Evolutionary conservation across 1,140 invertebrate genomes (phyloP).

Genomic region (Andricus grossulariae): DNA sequence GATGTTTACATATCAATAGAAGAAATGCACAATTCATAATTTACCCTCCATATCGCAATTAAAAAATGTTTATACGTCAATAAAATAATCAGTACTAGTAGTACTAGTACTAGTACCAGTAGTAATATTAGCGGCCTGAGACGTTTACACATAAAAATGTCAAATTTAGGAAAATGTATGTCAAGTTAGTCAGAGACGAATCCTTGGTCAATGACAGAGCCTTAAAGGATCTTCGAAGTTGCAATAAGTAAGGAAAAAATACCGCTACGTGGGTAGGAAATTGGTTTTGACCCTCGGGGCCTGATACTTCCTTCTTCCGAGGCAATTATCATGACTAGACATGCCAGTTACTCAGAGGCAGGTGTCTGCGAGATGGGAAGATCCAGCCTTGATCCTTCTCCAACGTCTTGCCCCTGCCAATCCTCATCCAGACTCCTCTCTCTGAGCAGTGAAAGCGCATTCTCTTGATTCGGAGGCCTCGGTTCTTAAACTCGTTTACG

Average conservation of each 20-base stretch:
- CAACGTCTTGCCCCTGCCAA: constrained; percentile 1
- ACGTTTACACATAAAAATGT: not conserved
- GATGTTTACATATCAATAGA: no score
- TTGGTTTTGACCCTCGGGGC: not conserved
- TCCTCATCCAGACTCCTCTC: constrained; percentile 1
- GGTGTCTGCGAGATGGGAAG: constrained; percentile 37
- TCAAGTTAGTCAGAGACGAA: not conserved
- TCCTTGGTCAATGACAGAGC: constrained; percentile 9
- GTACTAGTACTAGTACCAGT: no score
- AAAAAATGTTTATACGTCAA: no score
- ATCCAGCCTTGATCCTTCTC: constrained; percentile 45
- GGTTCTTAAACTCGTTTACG: constrained; percentile 66
- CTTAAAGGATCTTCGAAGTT: not conserved
- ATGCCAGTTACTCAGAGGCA: constrained; percentile 2
- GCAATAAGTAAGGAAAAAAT: not conserved
- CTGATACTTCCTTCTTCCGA: constrained; percentile 20
- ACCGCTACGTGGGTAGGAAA: not conserved
- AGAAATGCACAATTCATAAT: no score
- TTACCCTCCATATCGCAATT: no score
- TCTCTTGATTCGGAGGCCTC: constrained; percentile 60
- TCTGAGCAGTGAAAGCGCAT: constrained; percentile 60
- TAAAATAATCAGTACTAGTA: no score
- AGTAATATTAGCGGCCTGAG: no score
- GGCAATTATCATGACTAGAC: constrained; percentile 2
- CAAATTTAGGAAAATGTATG: not conserved